Evolutionary conservation across 2,888 invertebrate species (phyloP).

Genomic region (Geotrupes spiniger): DNA sequence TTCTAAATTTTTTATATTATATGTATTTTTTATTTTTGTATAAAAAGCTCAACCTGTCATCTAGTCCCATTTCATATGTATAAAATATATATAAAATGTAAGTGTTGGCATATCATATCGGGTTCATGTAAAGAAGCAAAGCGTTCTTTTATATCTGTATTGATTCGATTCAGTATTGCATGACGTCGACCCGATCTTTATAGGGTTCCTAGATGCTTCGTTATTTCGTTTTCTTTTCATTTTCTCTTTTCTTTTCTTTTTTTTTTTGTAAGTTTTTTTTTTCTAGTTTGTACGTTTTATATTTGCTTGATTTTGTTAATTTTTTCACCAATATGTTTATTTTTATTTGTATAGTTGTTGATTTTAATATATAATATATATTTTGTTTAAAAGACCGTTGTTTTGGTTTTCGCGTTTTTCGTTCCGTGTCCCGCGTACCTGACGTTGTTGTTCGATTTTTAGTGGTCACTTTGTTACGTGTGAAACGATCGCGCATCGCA

Average conservation of each 20-base stretch:
- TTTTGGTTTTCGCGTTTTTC: conserved; percentile 41
- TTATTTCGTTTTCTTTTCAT: conserved; percentile 35
- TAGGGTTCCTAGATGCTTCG: conserved; percentile 48
- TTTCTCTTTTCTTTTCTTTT: conserved; percentile 9
- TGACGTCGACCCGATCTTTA: conserved; percentile 24
- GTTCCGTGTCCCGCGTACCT: conserved; percentile 37
- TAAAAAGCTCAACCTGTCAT: conserved; percentile 51
- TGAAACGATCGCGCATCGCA: neutral
- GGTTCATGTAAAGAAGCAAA: conserved; percentile 29
- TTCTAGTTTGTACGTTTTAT: conserved; percentile 31
- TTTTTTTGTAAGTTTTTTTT: conserved; percentile 14
- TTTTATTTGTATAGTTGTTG: conserved; percentile 51
- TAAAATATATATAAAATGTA: conserved; percentile 24
- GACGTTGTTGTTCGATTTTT: conserved; percentile 30
- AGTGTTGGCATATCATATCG: conserved; percentile 50
- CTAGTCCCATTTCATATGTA: conserved; percentile 43
- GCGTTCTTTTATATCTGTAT: conserved; percentile 13
- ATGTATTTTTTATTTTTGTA: conserved; percentile 53
- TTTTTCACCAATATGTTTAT: conserved; percentile 47
- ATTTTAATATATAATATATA: conserved; percentile 58
- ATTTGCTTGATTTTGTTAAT: conserved; percentile 41
- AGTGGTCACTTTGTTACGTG: conserved; percentile 17
- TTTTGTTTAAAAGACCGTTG: conserved; percentile 53
- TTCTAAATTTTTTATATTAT: conserved; percentile 50
- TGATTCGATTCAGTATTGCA: conserved; percentile 41